Evolutionary conservation across 53 echinoderm and acorn worm genomes (phyloP), one percentile per base, ranked within the genome.

Genomic region (Paracentrotus lividus): DNA sequence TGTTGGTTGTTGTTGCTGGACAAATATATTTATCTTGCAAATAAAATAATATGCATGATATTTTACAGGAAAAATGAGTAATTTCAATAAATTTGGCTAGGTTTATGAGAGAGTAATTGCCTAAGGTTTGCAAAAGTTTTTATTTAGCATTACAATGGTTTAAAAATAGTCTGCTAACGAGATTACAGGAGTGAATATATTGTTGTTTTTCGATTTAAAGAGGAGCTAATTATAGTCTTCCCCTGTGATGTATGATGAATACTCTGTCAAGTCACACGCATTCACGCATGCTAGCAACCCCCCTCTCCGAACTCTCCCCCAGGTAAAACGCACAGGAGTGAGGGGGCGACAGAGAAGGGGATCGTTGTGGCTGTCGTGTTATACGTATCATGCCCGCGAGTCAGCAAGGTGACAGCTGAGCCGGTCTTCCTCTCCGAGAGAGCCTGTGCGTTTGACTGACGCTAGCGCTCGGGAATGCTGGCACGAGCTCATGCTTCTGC

Each of bases 191-290:
- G 81, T 47, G 33, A 81, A n/a, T 24, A 26, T 81, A 81, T 47
- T 81, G 81, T 78, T 78, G 45, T 45, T 81, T 81, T 57, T 42
- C 44, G 47, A 27, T 81, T n/a, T n/a, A n/a, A 26, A 57, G 33
- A 38, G 10, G 29, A 36, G 87, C 87, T 87, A 87, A 87, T 87
- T 87, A 87, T 87, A 87, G 87, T 56, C 87, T 87, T 87, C 87
- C 87, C 56, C 57, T 56, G 20, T 10, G 32, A 49, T 52, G 21
- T 47, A 87, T 87, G 53, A 55, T 87, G 33, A 87, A 87, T 32
- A 52, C 12, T 47, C 23, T 49, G 40, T 38, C 24, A 24, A 45
- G 81, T 81, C 81, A 26, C 47, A 55, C 57, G 15, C 86, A 54
- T 12, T 51, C 55, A 87, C 15, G 57, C 33, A 87, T 57, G 87